Evolutionary conservation across 2,797 vertebrate genomes (phyloP).

Genomic region (Spinus pinus): DNA sequence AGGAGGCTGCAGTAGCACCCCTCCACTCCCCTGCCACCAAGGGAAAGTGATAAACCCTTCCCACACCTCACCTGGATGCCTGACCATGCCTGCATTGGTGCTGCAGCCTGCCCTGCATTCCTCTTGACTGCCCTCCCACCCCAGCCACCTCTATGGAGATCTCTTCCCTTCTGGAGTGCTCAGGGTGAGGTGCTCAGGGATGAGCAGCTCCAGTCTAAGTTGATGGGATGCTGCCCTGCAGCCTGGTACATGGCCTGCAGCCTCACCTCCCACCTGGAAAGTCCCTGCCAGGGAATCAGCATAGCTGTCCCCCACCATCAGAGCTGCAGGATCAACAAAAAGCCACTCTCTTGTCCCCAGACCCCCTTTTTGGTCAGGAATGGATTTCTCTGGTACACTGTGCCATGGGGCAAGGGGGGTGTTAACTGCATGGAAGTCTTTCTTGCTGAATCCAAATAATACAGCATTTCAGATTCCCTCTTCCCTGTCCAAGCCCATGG

Average conservation of each 20-base stretch:
- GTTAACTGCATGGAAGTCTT: not conserved
- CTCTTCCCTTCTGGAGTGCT: not conserved
- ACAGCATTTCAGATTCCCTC: not conserved
- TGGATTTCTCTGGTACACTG: not conserved
- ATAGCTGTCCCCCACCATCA: accelerated
- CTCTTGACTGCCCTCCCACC: not conserved
- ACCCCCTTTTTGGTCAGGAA: not conserved
- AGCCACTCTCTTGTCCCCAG: not conserved
- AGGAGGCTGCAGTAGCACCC: not conserved
- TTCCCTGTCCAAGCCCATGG: not conserved
- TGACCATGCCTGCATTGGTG: accelerated
- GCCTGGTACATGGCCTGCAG: accelerated
- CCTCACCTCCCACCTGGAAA: not conserved
- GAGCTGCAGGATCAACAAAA: not conserved
- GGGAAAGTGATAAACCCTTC: not conserved
- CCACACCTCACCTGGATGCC: not conserved
- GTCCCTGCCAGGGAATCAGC: not conserved
- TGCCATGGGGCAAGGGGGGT: not conserved
- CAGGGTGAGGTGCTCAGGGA: not conserved
- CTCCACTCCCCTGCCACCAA: not conserved
- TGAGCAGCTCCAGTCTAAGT: accelerated
- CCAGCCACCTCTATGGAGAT: not conserved
- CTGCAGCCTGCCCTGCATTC: not conserved
- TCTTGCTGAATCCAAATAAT: conserved; percentile 3
- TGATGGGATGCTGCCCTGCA: not conserved